Conservation (phyloP, 1,140 invertebrate species). For the Arctopsyche grandis region DNA sequence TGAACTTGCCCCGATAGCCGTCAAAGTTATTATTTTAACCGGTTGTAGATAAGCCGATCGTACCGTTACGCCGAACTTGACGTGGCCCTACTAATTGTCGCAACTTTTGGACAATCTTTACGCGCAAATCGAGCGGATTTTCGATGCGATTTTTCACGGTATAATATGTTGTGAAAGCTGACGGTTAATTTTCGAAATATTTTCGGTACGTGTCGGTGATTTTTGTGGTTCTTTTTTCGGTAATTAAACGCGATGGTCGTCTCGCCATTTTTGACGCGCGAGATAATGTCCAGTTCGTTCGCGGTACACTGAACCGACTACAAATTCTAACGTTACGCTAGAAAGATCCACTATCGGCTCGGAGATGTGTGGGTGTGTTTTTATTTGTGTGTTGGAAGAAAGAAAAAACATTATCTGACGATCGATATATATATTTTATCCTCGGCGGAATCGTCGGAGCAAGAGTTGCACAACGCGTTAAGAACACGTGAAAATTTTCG, state of each 20-base stretch:
- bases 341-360: neutral
- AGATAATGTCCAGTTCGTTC: constrained; percentile 20
- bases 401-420: neutral
- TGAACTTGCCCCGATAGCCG: constrained; percentile 17
- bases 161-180: too few relatives aligned
- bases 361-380: neutral
- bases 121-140: too few relatives aligned
- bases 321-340: constrained; percentile 18
- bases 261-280: constrained; percentile 24
- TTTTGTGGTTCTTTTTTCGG: constrained; percentile 8
- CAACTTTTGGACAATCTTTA: too few relatives aligned
- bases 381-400: neutral
- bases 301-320: constrained; percentile 14
- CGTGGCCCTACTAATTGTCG: neutral
- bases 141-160: too few relatives aligned
- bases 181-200: too few relatives aligned
- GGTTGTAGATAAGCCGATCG: constrained; percentile 9
- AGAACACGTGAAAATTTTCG: neutral
- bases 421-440: constrained; percentile 17
- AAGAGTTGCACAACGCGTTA: neutral
- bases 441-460: neutral
- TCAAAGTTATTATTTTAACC: constrained; percentile 17
- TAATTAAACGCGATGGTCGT: constrained; percentile 15
- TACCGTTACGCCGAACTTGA: constrained; percentile 12
- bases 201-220: too few relatives aligned